Evolutionary conservation across 2,797 vertebrate genomes (phyloP).

Genomic region (Acrossocheilus fasciatus): DNA sequence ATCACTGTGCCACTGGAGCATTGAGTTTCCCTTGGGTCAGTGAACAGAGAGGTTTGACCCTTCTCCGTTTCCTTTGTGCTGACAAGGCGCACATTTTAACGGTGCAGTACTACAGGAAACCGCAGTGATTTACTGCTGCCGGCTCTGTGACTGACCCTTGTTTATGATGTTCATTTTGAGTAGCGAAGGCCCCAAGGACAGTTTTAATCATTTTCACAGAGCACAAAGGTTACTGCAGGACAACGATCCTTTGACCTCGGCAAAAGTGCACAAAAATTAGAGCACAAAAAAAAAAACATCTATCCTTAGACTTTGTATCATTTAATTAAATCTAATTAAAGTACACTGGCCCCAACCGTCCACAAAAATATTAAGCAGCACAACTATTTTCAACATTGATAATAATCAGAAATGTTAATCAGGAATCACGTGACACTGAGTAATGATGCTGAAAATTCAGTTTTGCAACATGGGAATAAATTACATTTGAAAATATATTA

Average conservation of each 20-base stretch:
- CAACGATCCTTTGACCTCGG: background rate
- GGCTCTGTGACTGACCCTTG: constrained; percentile 14
- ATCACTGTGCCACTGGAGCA: constrained; percentile 31
- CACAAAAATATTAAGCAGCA: background rate
- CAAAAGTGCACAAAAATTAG: background rate
- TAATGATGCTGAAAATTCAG: background rate
- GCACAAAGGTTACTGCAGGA: constrained; percentile 41
- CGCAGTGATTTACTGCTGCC: constrained; percentile 33
- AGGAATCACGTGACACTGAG: background rate
- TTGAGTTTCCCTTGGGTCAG: constrained; percentile 31
- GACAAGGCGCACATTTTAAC: background rate
- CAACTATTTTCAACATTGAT: background rate
- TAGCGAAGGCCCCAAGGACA: constrained; percentile 20
- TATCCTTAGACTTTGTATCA: background rate
- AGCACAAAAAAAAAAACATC: background rate
- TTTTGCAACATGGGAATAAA: background rate
- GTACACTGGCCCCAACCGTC: background rate
- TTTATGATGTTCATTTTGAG: constrained; percentile 35
- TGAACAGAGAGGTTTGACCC: constrained; percentile 25
- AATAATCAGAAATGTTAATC: background rate
- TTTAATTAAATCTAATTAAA: background rate
- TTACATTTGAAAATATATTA: background rate
- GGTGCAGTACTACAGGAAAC: constrained; percentile 13
- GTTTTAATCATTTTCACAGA: constrained; percentile 26
- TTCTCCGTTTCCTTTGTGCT: constrained; percentile 37